Evolutionary conservation across 2,888 invertebrate species (phyloP).

Genomic region (Ormia ochracea): DNA sequence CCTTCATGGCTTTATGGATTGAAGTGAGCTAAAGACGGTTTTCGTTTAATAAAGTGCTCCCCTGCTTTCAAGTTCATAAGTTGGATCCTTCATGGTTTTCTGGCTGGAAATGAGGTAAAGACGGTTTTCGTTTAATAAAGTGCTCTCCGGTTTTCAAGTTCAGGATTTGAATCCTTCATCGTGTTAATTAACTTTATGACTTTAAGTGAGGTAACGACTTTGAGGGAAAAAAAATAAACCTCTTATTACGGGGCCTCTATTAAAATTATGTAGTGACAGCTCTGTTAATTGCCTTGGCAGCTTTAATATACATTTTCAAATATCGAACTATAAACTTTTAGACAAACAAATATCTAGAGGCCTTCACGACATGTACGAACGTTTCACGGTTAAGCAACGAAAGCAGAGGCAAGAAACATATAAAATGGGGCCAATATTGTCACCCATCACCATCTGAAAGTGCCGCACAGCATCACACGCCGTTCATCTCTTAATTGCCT

Average conservation of each 20-base stretch:
- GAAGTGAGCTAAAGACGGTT: too few species aligned
- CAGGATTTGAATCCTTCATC: too few species aligned
- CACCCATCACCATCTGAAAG: constrained; percentile 41
- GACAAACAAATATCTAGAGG: constrained; percentile 46
- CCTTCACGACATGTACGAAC: constrained; percentile 44
- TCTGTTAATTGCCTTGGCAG: constrained; percentile 18
- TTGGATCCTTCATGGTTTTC: too few species aligned
- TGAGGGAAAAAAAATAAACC: too few species aligned
- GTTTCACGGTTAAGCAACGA: constrained; percentile 18
- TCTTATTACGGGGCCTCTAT: background rate
- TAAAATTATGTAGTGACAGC: background rate
- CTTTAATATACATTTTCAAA: constrained; percentile 37
- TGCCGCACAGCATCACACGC: constrained; percentile 8
- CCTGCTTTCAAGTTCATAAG: too few species aligned
- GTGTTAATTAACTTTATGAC: too few species aligned
- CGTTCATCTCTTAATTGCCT: background rate
- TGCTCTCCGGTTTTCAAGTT: too few species aligned
- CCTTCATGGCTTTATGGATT: too few species aligned
- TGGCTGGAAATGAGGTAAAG: too few species aligned
- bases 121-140: too few species aligned
- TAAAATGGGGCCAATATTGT: constrained; percentile 34
- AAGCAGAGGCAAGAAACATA: background rate
- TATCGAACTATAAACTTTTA: constrained; percentile 35
- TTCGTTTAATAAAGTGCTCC: too few species aligned
- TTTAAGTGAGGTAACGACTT: too few species aligned